Conservation (phyloP, 2,888 invertebrate species). For the Holacanthella duospinosa region DNA sequence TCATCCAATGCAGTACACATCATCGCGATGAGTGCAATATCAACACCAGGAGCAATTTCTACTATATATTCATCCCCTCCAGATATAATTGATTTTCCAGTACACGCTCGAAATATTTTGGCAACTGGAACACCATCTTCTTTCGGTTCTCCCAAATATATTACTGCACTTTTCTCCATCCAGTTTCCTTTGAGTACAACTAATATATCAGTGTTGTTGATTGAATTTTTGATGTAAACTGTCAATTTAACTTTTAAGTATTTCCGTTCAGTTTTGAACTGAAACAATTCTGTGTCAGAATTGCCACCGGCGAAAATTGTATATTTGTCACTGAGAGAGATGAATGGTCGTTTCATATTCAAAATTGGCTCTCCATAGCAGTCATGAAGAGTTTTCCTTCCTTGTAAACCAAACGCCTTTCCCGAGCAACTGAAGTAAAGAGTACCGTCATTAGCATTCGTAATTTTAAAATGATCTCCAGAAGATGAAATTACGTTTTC, state of each 20-base stretch:
- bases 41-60: slow-evolving; percentile 28
- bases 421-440: slow-evolving; percentile 26
- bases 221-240: slow-evolving; percentile 17
- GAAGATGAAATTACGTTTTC: slow-evolving; percentile 25
- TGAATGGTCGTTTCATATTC: slow-evolving; percentile 23
- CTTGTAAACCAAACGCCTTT: slow-evolving; percentile 24
- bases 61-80: slow-evolving; percentile 22
- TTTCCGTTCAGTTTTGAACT: slow-evolving; percentile 17
- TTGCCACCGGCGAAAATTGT: slow-evolving; percentile 23
- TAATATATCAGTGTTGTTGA: slow-evolving; percentile 10
- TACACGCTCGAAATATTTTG: slow-evolving; percentile 19
- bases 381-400: slow-evolving; percentile 24
- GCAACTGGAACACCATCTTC: slow-evolving; percentile 27
- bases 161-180: slow-evolving; percentile 19
- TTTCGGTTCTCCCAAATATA: slow-evolving; percentile 26
- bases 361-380: slow-evolving; percentile 19
- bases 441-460: slow-evolving; percentile 17
- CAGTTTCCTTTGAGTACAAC: slow-evolving; percentile 26
- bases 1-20: slow-evolving; percentile 31
- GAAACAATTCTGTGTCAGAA: slow-evolving; percentile 22
- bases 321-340: slow-evolving; percentile 25
- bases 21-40: slow-evolving; percentile 22
- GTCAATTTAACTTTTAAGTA: slow-evolving; percentile 24
- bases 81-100: slow-evolving; percentile 14
- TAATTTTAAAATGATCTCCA: slow-evolving; percentile 28